Evolutionary conservation across 2,888 invertebrate species (phyloP).

Genomic region (Palloptera scutellata): DNA sequence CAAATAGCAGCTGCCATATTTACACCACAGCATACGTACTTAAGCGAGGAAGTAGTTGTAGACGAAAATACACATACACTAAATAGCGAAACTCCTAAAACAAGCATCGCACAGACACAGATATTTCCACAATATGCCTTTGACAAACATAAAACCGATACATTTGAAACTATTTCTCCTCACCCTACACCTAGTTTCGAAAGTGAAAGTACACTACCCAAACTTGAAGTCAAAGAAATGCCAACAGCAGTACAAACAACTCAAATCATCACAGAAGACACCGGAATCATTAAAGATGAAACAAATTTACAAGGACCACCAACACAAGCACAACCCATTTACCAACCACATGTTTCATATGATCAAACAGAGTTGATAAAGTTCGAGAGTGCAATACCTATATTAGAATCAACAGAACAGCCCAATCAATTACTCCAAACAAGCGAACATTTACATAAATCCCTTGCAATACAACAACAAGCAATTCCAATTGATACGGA

Average conservation of each 20-base stretch:
- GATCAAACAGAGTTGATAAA: slow-evolving; percentile 27
- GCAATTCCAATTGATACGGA: slow-evolving; percentile 30
- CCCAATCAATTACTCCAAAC: slow-evolving; percentile 30
- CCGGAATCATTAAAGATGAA: slow-evolving; percentile 26
- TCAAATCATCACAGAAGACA: slow-evolving; percentile 37
- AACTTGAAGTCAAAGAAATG: slow-evolving; percentile 35
- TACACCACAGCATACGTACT: slow-evolving; percentile 51
- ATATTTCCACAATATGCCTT: slow-evolving; percentile 28
- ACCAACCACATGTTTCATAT: slow-evolving; percentile 33
- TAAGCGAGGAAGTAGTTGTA: slow-evolving; percentile 42
- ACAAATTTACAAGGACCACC: slow-evolving; percentile 14
- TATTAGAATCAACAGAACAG: slow-evolving; percentile 19
- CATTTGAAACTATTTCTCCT: slow-evolving; percentile 36
- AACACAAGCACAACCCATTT: slow-evolving; percentile 6
- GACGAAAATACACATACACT: slow-evolving; percentile 43
- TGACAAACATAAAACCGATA: slow-evolving; percentile 32
- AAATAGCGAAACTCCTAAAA: slow-evolving; percentile 23
- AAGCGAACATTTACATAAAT: slow-evolving; percentile 29
- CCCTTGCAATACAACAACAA: slow-evolving; percentile 29
- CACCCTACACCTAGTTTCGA: slow-evolving; percentile 16
- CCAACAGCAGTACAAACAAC: slow-evolving; percentile 33
- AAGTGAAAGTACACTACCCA: slow-evolving; percentile 24
- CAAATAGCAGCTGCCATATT: slow-evolving; percentile 40
- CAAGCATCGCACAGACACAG: slow-evolving; percentile 15
- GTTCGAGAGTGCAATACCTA: slow-evolving; percentile 37